Evolutionary conservation across 2,113 vertebrate species (phyloP).

Genomic region (Albula glossodonta): DNA sequence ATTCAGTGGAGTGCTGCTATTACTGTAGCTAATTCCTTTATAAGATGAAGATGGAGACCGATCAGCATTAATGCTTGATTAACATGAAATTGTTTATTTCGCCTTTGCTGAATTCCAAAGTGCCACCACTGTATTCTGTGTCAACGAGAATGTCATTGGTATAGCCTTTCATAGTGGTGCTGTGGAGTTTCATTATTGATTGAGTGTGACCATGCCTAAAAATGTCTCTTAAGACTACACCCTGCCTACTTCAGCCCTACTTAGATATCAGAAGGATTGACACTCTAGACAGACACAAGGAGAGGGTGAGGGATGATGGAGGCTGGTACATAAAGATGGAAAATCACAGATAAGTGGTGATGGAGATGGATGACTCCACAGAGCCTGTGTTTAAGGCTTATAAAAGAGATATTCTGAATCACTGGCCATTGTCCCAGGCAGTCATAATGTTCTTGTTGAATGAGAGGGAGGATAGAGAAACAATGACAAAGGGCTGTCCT

Average conservation of each 20-base stretch:
- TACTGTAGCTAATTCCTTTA: background rate
- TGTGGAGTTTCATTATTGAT: background rate
- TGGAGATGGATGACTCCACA: background rate
- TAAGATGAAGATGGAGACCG: background rate
- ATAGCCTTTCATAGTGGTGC: too few species aligned
- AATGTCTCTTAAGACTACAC: background rate
- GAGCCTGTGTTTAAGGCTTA: background rate
- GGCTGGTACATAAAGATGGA: background rate
- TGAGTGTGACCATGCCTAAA: background rate
- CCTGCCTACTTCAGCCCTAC: background rate
- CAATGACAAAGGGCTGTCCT: background rate
- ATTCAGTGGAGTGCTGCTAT: too few species aligned
- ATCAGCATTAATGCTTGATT: background rate
- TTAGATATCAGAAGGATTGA: background rate
- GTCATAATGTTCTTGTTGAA: background rate
- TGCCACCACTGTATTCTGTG: background rate
- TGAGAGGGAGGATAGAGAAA: background rate
- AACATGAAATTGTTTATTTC: background rate
- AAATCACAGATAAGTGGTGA: background rate
- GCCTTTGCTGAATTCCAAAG: background rate
- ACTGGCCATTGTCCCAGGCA: conserved; percentile 16
- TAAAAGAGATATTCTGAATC: background rate
- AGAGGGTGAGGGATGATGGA: background rate
- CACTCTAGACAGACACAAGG: background rate
- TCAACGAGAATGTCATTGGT: background rate